Conservation (phyloP, 2,888 invertebrate genomes). For the Hyles lineata region DNA sequence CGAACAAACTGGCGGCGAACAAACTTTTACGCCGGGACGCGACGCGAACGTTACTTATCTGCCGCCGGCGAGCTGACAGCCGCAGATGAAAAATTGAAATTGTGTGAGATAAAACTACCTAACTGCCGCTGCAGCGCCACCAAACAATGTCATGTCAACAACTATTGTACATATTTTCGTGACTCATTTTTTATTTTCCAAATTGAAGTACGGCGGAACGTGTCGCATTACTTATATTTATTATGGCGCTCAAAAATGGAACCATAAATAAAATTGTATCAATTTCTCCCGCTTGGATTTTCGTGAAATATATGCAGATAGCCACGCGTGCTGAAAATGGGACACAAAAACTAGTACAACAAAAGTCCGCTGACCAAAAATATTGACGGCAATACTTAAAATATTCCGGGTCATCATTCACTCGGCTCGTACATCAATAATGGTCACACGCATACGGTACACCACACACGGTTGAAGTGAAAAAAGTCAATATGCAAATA, state of each 20-base stretch:
- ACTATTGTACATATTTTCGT: slow-evolving; percentile 42
- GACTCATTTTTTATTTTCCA: slow-evolving; percentile 41
- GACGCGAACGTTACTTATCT: slow-evolving; percentile 82
- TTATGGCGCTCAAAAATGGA: background rate
- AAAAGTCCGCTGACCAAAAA: slow-evolving; percentile 5
- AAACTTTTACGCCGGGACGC: slow-evolving; percentile 78
- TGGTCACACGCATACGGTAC: slow-evolving; percentile 21
- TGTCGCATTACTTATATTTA: background rate
- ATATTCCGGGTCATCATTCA: slow-evolving; percentile 23
- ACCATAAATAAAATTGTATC: slow-evolving; percentile 6
- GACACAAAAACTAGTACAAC: slow-evolving; percentile 9
- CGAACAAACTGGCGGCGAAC: slow-evolving; percentile 79
- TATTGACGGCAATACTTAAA: slow-evolving; percentile 18
- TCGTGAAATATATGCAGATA: slow-evolving; percentile 13
- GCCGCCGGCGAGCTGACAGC: slow-evolving; percentile 80
- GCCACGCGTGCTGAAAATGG: background rate
- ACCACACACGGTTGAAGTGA: slow-evolving; percentile 13
- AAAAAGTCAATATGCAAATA: slow-evolving; percentile 69
- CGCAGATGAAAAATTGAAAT: slow-evolving; percentile 85
- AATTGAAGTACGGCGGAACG: slow-evolving; percentile 36
- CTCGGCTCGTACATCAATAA: slow-evolving; percentile 13
- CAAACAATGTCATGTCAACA: slow-evolving; percentile 75
- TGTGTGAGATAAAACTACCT: slow-evolving; percentile 84
- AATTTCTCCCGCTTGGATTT: background rate
- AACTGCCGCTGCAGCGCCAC: slow-evolving; percentile 73